Evolutionary conservation across 2,888 invertebrate species (phyloP).

Genomic region (Hypsopygia costalis): DNA sequence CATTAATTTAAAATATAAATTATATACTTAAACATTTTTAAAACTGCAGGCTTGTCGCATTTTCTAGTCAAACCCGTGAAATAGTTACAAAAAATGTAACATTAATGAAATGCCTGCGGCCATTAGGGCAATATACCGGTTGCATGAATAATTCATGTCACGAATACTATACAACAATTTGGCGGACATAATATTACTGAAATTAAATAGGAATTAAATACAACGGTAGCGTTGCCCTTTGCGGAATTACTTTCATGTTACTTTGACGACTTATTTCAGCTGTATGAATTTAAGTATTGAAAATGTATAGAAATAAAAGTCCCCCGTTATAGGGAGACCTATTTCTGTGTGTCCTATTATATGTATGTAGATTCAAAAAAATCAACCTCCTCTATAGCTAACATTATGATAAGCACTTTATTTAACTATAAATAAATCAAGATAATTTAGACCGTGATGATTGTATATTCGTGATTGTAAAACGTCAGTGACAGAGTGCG

Average conservation of each 20-base stretch:
- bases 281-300: neutral
- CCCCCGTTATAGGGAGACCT: too few species aligned
- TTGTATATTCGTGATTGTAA: too few species aligned
- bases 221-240: slow-evolving; percentile 1
- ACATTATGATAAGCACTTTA: too few species aligned
- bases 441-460: too few species aligned
- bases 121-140: slow-evolving; percentile 41
- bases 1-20: too few species aligned
- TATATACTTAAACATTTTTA: neutral
- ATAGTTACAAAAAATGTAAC: slow-evolving; percentile 10
- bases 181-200: slow-evolving; percentile 11
- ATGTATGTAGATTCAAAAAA: too few species aligned
- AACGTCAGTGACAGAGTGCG: too few species aligned
- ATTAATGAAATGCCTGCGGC: slow-evolving; percentile 33
- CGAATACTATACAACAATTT: slow-evolving; percentile 13
- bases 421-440: too few species aligned
- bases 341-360: too few species aligned
- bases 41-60: neutral
- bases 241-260: neutral
- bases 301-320: too few species aligned
- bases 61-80: neutral
- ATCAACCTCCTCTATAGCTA: too few species aligned
- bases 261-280: neutral
- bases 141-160: slow-evolving; percentile 18
- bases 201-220: slow-evolving; percentile 11